These are phyloP conservation scores for Eumerus sabulonum DNA, from an alignment of 2,888 invertebrate species.

Conservation along the genomic window DNA sequence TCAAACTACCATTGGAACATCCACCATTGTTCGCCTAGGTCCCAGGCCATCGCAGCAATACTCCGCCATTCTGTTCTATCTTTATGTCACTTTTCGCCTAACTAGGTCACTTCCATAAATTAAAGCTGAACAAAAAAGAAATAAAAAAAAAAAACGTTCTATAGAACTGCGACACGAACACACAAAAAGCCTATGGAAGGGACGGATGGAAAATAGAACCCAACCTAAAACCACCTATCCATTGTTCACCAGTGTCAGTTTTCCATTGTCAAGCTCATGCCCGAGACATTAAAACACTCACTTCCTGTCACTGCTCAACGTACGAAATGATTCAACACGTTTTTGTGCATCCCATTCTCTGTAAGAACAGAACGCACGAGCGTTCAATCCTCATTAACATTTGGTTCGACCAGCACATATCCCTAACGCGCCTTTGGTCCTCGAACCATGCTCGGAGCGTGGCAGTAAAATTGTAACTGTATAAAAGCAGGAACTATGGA, in stretches of 20 bases:
- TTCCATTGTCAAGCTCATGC: not conserved
- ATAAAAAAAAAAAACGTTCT: no score
- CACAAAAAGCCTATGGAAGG: no score
- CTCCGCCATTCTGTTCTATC: not conserved
- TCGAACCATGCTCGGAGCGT: no score
- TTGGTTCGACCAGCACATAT: not conserved
- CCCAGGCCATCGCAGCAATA: no score
- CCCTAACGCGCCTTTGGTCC: no score
- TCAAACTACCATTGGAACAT: no score
- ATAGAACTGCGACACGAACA: no score
- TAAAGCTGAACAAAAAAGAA: not conserved
- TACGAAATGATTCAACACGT: conserved; percentile 5
- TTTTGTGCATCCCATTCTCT: not conserved
- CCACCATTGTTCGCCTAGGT: no score
- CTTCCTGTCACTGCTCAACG: conserved; percentile 23
- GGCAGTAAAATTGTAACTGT: conserved; percentile 15
- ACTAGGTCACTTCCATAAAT: conserved; percentile 28
- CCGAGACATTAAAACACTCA: conserved; percentile 19
- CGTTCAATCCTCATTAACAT: not conserved
- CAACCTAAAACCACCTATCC: not conserved
- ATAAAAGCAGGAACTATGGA: not conserved
- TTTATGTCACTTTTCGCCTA: not conserved
- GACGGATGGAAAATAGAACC: no score
- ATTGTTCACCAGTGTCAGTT: conserved; percentile 1
- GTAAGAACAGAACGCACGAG: no score